phyloP scores from a whole-genome alignment of 92 coral and sea anemone species.

The Palythoa heliodiscus region DNA sequence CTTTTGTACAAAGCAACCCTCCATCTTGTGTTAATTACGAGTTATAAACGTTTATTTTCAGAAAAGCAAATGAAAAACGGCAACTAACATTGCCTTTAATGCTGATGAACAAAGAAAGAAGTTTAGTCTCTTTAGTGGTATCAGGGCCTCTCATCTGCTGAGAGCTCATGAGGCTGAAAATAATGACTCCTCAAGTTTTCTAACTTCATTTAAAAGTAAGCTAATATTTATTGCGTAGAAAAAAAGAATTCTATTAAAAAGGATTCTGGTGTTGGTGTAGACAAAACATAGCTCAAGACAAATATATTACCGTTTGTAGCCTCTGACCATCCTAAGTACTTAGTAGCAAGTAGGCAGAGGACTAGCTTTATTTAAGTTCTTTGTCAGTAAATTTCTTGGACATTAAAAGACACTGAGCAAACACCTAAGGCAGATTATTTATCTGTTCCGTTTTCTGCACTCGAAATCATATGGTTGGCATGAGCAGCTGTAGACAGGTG shows the following conservation, averaged over 20 bases:
- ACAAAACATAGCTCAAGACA: constrained; percentile 8
- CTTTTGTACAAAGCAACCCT: background rate
- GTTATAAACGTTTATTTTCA: background rate
- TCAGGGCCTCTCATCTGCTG: background rate
- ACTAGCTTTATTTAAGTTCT: background rate
- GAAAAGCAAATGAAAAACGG: background rate
- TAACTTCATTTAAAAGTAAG: constrained; percentile 18
- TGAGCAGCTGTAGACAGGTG: constrained; percentile 34
- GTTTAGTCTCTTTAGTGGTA: background rate
- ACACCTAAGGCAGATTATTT: background rate
- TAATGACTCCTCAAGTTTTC: constrained; percentile 4
- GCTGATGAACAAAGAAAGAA: constrained; percentile 1
- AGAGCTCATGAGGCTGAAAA: background rate
- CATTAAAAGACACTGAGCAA: background rate
- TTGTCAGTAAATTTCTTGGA: background rate
- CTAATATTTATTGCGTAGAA: constrained; percentile 1
- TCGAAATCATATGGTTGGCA: constrained; percentile 13
- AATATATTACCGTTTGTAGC: too few species aligned
- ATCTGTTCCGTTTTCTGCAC: background rate
- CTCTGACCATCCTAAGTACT: background rate
- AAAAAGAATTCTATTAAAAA: constrained; percentile 21
- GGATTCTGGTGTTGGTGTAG: background rate
- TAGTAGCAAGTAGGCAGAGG: background rate
- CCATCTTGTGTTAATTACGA: background rate
- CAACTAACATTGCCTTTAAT: background rate